Evolutionary conservation across 2,113 vertebrate species (phyloP).

Genomic region (Lophura nycthemera): DNA sequence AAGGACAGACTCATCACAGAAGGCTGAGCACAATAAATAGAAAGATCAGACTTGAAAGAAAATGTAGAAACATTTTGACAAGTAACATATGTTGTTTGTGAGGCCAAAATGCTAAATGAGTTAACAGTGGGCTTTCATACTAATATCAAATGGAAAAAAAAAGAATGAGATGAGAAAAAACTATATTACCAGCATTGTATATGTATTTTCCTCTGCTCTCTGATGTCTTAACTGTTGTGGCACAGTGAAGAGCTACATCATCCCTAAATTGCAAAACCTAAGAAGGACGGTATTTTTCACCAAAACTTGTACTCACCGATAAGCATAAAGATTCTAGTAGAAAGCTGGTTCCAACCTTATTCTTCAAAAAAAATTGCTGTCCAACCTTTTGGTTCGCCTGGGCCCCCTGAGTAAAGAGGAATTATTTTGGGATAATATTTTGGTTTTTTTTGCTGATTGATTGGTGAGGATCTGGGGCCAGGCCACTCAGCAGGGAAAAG

Average conservation of each 20-base stretch:
- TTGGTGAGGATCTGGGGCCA: too few species aligned
- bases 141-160: background rate
- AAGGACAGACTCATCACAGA: constrained; percentile 5
- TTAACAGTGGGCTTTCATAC: background rate
- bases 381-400: too few species aligned
- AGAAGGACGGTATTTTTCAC: background rate
- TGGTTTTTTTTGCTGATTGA: too few species aligned
- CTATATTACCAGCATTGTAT: background rate
- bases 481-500: too few species aligned
- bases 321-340: background rate
- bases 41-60: background rate
- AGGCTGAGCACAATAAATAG: constrained; percentile 25
- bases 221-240: background rate
- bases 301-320: background rate
- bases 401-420: too few species aligned
- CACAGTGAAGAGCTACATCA: background rate
- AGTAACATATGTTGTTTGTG: background rate
- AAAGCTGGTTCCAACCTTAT: background rate
- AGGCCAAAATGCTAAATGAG: constrained; percentile 25
- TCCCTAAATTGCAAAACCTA: background rate
- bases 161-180: background rate
- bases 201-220: background rate
- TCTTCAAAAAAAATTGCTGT: background rate
- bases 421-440: too few species aligned
- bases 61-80: constrained; percentile 17